Base-by-base conservation (phyloP, 1,140 invertebrate species). In the Meloidogyne exigua region DNA sequence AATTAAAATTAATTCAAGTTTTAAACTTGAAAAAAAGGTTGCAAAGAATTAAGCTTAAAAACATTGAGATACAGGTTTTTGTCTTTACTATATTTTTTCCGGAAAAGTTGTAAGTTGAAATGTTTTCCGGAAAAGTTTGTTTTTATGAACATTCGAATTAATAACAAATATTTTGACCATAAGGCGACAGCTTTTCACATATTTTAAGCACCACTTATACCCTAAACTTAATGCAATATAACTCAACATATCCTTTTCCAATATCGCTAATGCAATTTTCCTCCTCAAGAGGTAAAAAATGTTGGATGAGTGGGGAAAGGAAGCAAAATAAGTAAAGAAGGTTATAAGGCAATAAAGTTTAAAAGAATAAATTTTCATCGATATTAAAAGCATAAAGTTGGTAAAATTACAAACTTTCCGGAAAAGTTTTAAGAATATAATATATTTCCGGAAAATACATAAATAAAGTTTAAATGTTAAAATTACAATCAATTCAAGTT, bases 341-440 rank as follows among this genome's bases (percentile, higher is more conserved):
- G 49, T 57, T 57, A 32, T 32, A 57, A 57, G 49, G 49, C 49
- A 57, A 57, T 57, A 57, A 57, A 57, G 49, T 57, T 57, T 57
- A n/a, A n/a, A n/a, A 18, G n/a, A 57, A n/a, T 4, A 57, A n/a
- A n/a, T 57, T 57, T n/a, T 57, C 18, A 57, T 57, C 18, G 49
- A 57, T 57, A 57, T 39, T n/a, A 39, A 9, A 39, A 32, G 15
- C 49, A 57, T 57, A 57, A 57, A 57, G n/a, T 57, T n/a, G 18
- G 36, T 39, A 57, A 57, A n/a, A 5, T 12, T 12, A 44, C 1
- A 44, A 44, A 18, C 7, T 32, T 32, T 13, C 1, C 44, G 44
- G 49, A 57, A 57, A 9, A 4, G 3, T 57, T 57, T 4, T 9
- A 39, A 39, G 9, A 4, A 9, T 39, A 39, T 7, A 0, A 39